Conservation (phyloP, 1,140 invertebrate genomes). For the Heliothis virescens region DNA sequence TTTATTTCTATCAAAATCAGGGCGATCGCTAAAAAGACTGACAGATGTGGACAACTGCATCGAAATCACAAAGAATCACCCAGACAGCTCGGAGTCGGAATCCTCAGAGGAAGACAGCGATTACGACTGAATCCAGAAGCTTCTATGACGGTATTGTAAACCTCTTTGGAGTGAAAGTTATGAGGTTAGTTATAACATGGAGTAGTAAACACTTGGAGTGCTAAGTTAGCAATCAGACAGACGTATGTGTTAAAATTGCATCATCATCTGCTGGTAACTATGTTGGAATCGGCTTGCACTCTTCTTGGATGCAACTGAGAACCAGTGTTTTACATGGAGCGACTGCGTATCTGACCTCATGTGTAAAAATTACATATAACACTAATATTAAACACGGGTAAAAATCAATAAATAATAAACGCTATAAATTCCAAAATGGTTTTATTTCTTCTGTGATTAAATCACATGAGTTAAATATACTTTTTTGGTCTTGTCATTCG, state of each 20-base stretch:
- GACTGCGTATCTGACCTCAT: background rate
- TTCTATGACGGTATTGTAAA: slow-evolving; percentile 21
- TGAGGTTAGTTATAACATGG: slow-evolving; percentile 15
- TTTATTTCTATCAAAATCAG: slow-evolving; percentile 60
- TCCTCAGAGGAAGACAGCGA: slow-evolving; percentile 81
- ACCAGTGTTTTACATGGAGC: no score
- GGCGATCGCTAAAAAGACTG: slow-evolving; percentile 81
- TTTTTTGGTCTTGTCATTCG: background rate
- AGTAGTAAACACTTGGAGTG: slow-evolving; percentile 17
- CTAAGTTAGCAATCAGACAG: background rate
- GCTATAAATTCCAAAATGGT: background rate
- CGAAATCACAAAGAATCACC: slow-evolving; percentile 85
- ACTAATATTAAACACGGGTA: background rate
- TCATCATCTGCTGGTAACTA: no score
- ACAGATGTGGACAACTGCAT: slow-evolving; percentile 85
- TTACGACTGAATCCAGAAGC: slow-evolving; percentile 71
- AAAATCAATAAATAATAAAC: background rate
- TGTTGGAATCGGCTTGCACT: no score
- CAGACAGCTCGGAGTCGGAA: slow-evolving; percentile 83
- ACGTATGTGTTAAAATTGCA: background rate
- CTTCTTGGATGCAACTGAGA: no score
- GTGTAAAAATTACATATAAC: background rate
- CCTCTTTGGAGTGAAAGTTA: background rate
- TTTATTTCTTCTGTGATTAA: background rate
- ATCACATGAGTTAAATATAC: background rate